phyloP scores from a whole-genome alignment of 2,888 invertebrate species.

The Lithophane leautieri region DNA sequence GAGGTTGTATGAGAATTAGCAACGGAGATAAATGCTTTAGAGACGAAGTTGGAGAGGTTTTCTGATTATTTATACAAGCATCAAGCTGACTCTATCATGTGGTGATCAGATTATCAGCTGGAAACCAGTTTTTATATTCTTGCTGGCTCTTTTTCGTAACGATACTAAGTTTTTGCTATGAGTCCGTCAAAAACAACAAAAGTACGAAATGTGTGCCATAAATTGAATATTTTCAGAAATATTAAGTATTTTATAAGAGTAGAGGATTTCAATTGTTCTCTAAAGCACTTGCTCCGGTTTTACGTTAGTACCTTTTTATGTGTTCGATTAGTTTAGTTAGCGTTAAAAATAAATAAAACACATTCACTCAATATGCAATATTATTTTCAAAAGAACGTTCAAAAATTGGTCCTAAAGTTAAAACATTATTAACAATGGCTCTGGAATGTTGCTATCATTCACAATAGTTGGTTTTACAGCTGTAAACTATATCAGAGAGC shows the following conservation, averaged over 20 bases:
- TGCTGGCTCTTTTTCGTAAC: conserved; percentile 41
- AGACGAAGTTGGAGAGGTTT: conserved; percentile 87
- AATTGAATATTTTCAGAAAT: conserved; percentile 38
- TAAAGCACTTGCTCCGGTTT: conserved; percentile 81
- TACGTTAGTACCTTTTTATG: conserved; percentile 20
- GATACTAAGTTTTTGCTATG: conserved; percentile 23
- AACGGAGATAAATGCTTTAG: conserved; percentile 90
- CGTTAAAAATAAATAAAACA: conserved; percentile 73
- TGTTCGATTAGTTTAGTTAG: conserved; percentile 45
- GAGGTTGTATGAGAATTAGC: conserved; percentile 90
- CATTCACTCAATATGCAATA: conserved; percentile 88
- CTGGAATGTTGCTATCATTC: conserved; percentile 89
- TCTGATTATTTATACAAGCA: conserved; percentile 89
- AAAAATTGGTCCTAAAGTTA: conserved; percentile 91
- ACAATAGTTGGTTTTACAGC: conserved; percentile 80
- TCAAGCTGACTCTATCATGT: conserved; percentile 91
- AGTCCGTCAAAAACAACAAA: conserved; percentile 37
- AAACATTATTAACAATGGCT: conserved; percentile 90
- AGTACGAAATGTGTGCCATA: conserved; percentile 71
- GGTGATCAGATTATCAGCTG: conserved; percentile 78
- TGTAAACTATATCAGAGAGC: conserved; percentile 82
- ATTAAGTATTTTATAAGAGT: conserved; percentile 26
- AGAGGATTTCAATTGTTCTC: conserved; percentile 65
- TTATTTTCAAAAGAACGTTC: conserved; percentile 90
- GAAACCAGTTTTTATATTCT: conserved; percentile 20